phyloP scores from a whole-genome alignment of 2,113 vertebrate species.

The Microtus ochrogaster region DNA sequence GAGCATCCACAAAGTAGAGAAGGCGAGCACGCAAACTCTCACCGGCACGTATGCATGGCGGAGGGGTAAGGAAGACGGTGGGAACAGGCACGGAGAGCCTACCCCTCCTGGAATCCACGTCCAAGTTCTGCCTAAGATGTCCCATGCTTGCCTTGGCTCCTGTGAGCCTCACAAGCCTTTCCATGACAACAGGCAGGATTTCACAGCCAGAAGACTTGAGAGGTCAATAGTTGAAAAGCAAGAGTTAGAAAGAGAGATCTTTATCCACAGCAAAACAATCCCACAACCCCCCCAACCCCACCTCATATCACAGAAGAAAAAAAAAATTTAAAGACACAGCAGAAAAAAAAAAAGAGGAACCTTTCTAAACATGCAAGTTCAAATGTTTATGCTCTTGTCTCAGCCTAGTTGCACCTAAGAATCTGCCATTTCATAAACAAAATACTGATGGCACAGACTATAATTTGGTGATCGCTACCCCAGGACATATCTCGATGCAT shows the following conservation, averaged over 20 bases:
- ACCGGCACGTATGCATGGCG: conserved; percentile 48
- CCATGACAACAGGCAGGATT: conserved; percentile 57
- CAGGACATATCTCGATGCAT: conserved; percentile 84
- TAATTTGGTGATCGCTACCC: conserved; percentile 85
- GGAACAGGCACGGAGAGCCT: neutral
- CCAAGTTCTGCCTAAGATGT: conserved; percentile 65
- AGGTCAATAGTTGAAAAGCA: conserved; percentile 80
- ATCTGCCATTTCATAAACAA: conserved; percentile 79
- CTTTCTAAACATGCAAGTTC: conserved; percentile 62
- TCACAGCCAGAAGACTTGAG: conserved; percentile 72
- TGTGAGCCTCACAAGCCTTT: conserved; percentile 62
- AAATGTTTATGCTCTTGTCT: conserved; percentile 60
- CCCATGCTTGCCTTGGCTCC: conserved; percentile 28
- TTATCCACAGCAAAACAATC: conserved; percentile 52
- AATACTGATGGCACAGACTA: conserved; percentile 74
- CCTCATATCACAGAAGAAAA: neutral
- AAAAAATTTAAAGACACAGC: conserved; percentile 50
- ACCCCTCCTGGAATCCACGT: conserved; percentile 39
- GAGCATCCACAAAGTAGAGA: conserved; percentile 52
- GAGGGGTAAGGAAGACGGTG: conserved; percentile 20
- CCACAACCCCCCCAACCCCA: neutral
- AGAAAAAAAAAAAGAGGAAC: neutral
- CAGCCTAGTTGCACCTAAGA: conserved; percentile 74
- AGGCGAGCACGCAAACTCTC: conserved; percentile 52
- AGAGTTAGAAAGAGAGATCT: conserved; percentile 69